phyloP scores from a whole-genome alignment of 2,113 vertebrate genomes.

The Stegostoma tigrinum region DNA sequence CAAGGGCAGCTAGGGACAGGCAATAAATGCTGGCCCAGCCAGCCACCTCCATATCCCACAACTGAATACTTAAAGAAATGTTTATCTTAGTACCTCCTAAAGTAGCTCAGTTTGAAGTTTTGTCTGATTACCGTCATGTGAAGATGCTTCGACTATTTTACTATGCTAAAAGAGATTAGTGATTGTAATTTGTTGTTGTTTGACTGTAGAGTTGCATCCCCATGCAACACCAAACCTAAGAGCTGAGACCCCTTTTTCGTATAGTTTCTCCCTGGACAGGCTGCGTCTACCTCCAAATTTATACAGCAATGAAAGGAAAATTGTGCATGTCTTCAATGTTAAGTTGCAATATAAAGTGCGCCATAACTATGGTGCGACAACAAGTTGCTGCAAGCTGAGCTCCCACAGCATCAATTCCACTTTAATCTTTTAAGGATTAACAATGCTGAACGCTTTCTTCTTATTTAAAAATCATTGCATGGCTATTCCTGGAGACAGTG shows the following conservation, averaged over 20 bases:
- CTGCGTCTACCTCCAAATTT: not conserved
- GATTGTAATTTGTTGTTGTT: not conserved
- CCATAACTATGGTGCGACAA: not conserved
- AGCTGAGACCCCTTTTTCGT: not conserved
- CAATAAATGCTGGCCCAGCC: no score
- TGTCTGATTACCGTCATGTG: not conserved
- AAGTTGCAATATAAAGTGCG: not conserved
- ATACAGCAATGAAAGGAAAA: not conserved
- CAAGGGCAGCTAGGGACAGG: no score
- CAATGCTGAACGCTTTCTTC: not conserved
- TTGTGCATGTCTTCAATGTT: not conserved
- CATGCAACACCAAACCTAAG: not conserved
- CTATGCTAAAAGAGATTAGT: not conserved
- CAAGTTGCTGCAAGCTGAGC: not conserved
- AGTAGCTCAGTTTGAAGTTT: not conserved
- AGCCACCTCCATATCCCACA: no score
- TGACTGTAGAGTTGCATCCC: not conserved
- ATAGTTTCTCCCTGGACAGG: not conserved
- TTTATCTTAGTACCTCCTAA: not conserved
- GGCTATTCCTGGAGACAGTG: not conserved
- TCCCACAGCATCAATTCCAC: not conserved
- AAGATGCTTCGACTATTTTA: not conserved
- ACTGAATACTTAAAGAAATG: not conserved
- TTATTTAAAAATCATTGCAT: conserved; percentile 29
- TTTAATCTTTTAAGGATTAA: conserved; percentile 14